Evolutionary conservation across 2,113 vertebrate genomes (phyloP), one percentile per base, ranked within the genome.

Genomic region (Emydocephalus ijimae): DNA sequence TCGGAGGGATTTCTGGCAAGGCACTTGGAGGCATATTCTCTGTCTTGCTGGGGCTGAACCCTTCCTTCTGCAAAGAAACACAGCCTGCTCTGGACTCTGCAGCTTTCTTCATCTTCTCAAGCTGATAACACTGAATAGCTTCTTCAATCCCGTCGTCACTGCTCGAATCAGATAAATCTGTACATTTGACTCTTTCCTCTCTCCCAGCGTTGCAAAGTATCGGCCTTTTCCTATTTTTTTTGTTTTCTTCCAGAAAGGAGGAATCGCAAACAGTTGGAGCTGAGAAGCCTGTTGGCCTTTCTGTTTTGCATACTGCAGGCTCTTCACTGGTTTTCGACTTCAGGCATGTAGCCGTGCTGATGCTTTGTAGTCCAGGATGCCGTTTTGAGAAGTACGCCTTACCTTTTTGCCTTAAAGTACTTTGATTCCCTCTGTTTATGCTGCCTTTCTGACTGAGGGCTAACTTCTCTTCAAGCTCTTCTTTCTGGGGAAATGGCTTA

Each of bases 121-220:
- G 98, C 97, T 99, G 99, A 95, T 99, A 99, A 85, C 96, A 96
- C 92, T 97, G 98, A 94, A 99, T 99, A 85, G 99, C 99, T 95
- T 99, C 99, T 90, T 99, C 99, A 0, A 99, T 99, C 23, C 99
- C 99, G 0, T 99, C 99, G 0, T 99, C 99, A 0, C 99, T 99
- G 10, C 98, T 99, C 0, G 99, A 99, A 95, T 99, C 98, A 0
- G 98, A 98, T 0, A 39, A 0, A 45, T 94, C 94, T 0, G 7
- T 0, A 8, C 88, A 94, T 57, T 86, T 45, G 0, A 6, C 3
- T 0, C 0, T 3, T 11, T 61, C 57, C 0, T 48, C 92, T 93
- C 92, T 94, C 24, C 93, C 52, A 0, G 59, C n/a, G 0, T 93
- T 64, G 56, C 96, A 93, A 2, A 1, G 3, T 26, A 0, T 10